Percentiles rank a stretch among this genome's conserved stretches.
Evolutionary conservation across 2,797 vertebrate genomes (phyloP).

Genomic region (Hydrolagus colliei): DNA sequence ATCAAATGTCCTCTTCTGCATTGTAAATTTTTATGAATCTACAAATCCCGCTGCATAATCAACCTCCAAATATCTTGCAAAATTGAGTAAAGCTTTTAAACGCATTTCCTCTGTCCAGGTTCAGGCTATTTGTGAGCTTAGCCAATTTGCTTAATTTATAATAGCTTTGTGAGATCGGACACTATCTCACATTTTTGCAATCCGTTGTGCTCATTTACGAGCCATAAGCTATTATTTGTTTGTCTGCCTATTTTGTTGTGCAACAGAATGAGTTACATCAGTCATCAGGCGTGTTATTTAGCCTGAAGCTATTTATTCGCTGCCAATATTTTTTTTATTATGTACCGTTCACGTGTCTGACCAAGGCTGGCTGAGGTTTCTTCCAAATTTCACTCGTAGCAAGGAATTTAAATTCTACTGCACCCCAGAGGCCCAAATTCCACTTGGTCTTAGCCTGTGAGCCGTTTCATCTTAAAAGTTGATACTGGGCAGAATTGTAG

Average conservation of each 20-base stretch:
- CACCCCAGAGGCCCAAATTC: neutral
- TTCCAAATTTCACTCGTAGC: neutral
- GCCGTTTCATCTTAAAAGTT: no score
- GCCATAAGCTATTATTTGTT: neutral
- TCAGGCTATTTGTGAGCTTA: no score
- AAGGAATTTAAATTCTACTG: neutral
- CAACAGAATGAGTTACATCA: slow-evolving; percentile 4
- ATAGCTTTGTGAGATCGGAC: neutral
- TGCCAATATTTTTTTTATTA: slow-evolving; percentile 15
- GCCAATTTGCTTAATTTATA: neutral
- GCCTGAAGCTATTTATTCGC: slow-evolving; percentile 20
- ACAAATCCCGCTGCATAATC: no score
- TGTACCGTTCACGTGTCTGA: neutral
- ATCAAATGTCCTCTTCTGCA: no score
- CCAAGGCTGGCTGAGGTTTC: neutral
- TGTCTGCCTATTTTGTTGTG: neutral
- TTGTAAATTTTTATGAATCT: no score
- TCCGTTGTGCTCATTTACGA: neutral
- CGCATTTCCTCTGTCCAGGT: no score
- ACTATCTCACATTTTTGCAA: neutral
- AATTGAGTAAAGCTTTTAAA: no score
- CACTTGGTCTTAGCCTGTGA: no score
- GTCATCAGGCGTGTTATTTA: slow-evolving; percentile 14
- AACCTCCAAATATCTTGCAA: no score
- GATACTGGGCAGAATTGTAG: no score